Conservation (phyloP, 2,888 invertebrate genomes). For the Torymus texanus region DNA sequence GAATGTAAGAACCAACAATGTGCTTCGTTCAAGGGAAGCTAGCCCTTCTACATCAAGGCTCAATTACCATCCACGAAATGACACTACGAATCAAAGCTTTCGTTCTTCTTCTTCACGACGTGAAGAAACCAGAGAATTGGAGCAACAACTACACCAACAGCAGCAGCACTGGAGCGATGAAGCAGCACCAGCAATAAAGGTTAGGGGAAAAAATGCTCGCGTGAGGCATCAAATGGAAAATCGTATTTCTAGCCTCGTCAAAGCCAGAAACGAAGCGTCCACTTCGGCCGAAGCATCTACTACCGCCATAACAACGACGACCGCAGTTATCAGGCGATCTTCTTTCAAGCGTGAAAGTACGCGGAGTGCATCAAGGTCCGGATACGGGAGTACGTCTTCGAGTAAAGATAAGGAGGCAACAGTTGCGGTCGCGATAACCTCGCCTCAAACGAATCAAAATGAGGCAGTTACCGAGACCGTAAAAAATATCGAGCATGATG, state of each 20-base stretch:
- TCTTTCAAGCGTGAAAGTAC: conserved; percentile 63
- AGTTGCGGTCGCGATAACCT: conserved; percentile 45
- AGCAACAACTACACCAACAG: not conserved
- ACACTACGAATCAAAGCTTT: conserved; percentile 34
- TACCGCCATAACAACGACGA: conserved; percentile 47
- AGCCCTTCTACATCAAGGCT: conserved; percentile 62
- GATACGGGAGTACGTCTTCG: conserved; percentile 59
- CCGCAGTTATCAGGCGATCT: conserved; percentile 59
- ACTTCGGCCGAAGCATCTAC: conserved; percentile 34
- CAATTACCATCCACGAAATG: conserved; percentile 42
- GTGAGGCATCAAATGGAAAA: conserved; percentile 49
- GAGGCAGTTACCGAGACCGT: conserved; percentile 50
- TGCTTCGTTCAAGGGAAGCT: conserved; percentile 57
- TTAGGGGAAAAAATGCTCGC: conserved; percentile 35
- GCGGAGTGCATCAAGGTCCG: conserved; percentile 47
- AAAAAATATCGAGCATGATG: conserved; percentile 3
- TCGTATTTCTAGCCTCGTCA: conserved; percentile 58
- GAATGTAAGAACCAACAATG: not conserved
- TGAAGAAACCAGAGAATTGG: not conserved
- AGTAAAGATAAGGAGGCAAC: conserved; percentile 70
- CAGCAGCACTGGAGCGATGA: conserved; percentile 15
- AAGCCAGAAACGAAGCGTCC: conserved; percentile 59
- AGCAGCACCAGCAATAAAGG: not conserved
- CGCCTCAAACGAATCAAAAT: conserved; percentile 60
- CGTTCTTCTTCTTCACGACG: conserved; percentile 4